Evolutionary conservation across 2,888 invertebrate species (phyloP).

Genomic region (Cryptus armator): DNA sequence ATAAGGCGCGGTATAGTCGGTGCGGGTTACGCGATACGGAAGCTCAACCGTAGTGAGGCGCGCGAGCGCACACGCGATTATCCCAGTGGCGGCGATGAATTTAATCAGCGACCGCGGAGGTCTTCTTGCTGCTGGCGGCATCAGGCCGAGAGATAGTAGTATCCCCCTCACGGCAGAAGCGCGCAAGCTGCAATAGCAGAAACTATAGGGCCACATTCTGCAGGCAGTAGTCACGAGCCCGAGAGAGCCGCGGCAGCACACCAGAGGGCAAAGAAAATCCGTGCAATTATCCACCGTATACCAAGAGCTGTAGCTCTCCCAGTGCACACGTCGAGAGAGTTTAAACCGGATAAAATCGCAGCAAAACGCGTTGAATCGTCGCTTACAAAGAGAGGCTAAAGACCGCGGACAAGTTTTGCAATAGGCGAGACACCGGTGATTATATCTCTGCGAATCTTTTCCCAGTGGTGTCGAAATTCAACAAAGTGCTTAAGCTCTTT

Average conservation of each 20-base stretch:
- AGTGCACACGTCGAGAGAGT: conserved; percentile 22
- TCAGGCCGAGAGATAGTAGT: conserved; percentile 24
- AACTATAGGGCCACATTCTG: conserved; percentile 6
- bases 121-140: conserved; percentile 55
- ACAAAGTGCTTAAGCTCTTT: no score
- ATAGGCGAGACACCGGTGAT: conserved; percentile 20
- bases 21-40: conserved; percentile 32
- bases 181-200: conserved; percentile 30
- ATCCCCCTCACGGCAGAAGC: conserved; percentile 1
- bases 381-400: conserved; percentile 18
- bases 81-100: conserved; percentile 54
- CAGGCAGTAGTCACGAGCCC: background rate
- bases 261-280: conserved; percentile 50
- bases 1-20: conserved; percentile 7
- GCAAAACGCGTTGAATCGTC: conserved; percentile 29
- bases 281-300: conserved; percentile 57
- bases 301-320: conserved; percentile 30
- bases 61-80: conserved; percentile 55
- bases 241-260: conserved; percentile 8
- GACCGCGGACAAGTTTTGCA: conserved; percentile 2
- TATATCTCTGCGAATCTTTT: conserved; percentile 15
- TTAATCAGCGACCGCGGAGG: conserved; percentile 60
- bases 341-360: conserved; percentile 54
- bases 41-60: conserved; percentile 8
- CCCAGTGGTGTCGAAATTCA: background rate